Evolutionary conservation across 1,140 invertebrate species (phyloP).

Genomic region (Mactra quadrangularis): DNA sequence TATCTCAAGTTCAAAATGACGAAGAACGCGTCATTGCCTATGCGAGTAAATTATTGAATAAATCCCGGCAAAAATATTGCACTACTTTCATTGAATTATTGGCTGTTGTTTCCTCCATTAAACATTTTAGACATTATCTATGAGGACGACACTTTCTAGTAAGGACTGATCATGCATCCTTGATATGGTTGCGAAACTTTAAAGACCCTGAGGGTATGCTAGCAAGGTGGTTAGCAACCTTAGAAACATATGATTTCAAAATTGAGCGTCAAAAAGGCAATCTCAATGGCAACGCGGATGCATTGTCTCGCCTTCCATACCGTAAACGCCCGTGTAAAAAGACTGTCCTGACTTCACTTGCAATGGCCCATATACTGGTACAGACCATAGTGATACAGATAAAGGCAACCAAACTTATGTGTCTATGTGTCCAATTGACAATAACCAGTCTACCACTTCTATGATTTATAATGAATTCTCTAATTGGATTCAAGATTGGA

Average conservation of each 20-base stretch:
- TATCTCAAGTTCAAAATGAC: conserved; percentile 21
- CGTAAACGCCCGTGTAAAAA: background rate
- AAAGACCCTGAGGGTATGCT: conserved; percentile 20
- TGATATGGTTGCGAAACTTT: background rate
- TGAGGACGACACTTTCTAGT: conserved; percentile 20
- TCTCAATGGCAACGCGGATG: background rate
- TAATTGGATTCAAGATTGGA: too few relatives aligned
- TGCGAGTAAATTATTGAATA: background rate
- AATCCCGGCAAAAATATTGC: conserved; percentile 2
- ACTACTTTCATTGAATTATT: conserved; percentile 55
- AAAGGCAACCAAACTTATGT: background rate
- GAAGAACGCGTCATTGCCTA: conserved; percentile 9
- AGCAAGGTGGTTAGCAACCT: background rate
- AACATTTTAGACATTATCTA: conserved; percentile 27
- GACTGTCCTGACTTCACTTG: too few relatives aligned
- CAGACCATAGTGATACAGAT: conserved; percentile 56
- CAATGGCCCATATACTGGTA: background rate
- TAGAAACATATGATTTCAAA: background rate
- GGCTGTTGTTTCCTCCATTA: conserved; percentile 18
- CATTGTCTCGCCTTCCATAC: background rate
- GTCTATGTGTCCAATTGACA: background rate
- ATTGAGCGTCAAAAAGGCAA: too few relatives aligned
- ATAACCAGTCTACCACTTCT: background rate
- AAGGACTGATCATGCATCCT: conserved; percentile 49
- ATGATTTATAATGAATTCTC: too few relatives aligned